phyloP scores from a whole-genome alignment of 2,797 vertebrate species.

The Melanotaenia maccullochi region DNA sequence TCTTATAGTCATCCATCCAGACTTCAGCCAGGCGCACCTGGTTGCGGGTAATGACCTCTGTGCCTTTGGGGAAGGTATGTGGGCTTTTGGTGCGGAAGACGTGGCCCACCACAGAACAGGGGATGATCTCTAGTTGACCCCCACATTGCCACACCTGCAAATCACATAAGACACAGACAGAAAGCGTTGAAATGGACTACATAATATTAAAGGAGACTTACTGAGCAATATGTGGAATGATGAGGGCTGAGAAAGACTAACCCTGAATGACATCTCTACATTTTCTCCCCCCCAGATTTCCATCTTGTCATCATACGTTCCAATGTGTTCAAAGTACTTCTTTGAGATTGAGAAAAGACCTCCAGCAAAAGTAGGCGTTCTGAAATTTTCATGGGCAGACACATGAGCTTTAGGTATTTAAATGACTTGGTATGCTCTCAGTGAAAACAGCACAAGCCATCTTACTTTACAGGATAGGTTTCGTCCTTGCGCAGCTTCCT shows the following conservation, averaged over 20 bases:
- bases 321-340: constrained; percentile 94
- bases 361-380: constrained; percentile 94
- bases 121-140: constrained; percentile 94
- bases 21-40: constrained; percentile 95
- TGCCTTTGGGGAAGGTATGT: constrained; percentile 95
- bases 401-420: constrained; percentile 14
- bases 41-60: constrained; percentile 92
- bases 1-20: constrained; percentile 95
- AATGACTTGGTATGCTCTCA: background rate
- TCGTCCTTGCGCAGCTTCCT: constrained; percentile 90
- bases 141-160: constrained; percentile 96
- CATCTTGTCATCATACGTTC: constrained; percentile 97
- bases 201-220: background rate
- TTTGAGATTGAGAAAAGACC: constrained; percentile 95
- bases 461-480: constrained; percentile 95
- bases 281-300: constrained; percentile 99
- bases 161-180: constrained; percentile 5
- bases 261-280: constrained; percentile 98
- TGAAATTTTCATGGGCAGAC: constrained; percentile 63
- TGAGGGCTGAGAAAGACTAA: constrained; percentile 70
- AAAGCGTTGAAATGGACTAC: constrained; percentile 4
- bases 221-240: background rate
- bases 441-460: constrained; percentile 8
- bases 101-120: constrained; percentile 96
- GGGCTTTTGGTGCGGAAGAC: constrained; percentile 97